phyloP scores from a whole-genome alignment of 2,797 vertebrate species.

The Coilia nasus region DNA sequence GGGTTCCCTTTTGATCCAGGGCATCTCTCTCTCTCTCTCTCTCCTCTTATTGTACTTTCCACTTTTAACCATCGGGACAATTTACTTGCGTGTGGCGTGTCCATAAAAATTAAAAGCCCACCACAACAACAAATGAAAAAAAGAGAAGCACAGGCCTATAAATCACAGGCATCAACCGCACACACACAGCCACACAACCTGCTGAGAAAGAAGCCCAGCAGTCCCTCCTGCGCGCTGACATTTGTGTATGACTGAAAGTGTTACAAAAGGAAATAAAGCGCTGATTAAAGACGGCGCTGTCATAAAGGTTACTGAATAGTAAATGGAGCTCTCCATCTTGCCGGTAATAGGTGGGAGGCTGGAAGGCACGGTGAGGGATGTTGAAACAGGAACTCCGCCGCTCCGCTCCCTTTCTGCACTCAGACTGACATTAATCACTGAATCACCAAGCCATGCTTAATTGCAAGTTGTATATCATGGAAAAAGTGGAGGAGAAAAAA shows the following conservation, averaged over 20 bases:
- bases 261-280: slow-evolving; percentile 96
- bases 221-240: slow-evolving; percentile 87
- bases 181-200: slow-evolving; percentile 81
- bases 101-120: slow-evolving; percentile 92
- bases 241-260: slow-evolving; percentile 88
- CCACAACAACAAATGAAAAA: slow-evolving; percentile 82
- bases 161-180: slow-evolving; percentile 77
- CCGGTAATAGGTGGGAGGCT: slow-evolving; percentile 96
- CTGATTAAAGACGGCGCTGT: slow-evolving; percentile 99
- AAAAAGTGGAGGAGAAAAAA: slow-evolving; percentile 76
- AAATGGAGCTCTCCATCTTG: slow-evolving; percentile 99
- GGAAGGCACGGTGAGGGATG: slow-evolving; percentile 78
- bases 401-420: slow-evolving; percentile 85
- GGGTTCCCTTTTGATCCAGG: neutral
- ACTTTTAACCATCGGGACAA: slow-evolving; percentile 79
- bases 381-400: slow-evolving; percentile 83
- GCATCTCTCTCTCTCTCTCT: neutral
- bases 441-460: slow-evolving; percentile 99
- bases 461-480: slow-evolving; percentile 99
- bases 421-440: slow-evolving; percentile 98
- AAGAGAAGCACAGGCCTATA: slow-evolving; percentile 82
- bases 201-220: slow-evolving; percentile 86
- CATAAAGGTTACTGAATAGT: slow-evolving; percentile 99
- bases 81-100: slow-evolving; percentile 86
- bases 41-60: slow-evolving; percentile 45